phyloP scores from a whole-genome alignment of 2,797 vertebrate genomes.

The Eulemur mongoz region DNA sequence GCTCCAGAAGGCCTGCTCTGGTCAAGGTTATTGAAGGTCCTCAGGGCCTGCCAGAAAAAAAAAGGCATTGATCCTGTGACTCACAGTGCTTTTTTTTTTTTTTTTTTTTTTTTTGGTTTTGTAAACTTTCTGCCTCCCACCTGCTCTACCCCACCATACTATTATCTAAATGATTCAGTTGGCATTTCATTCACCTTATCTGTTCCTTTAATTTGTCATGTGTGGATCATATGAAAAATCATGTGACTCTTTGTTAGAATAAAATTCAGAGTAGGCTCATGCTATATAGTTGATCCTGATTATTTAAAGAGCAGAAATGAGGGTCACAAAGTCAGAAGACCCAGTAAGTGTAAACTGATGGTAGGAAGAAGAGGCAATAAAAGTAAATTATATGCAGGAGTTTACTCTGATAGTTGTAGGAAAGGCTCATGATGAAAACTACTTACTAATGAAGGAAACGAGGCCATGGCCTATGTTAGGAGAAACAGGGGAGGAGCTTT shows the following conservation, averaged over 20 bases:
- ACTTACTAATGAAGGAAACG: not conserved
- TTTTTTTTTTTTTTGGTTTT: slow-evolving; percentile 10
- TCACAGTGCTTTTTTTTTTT: not conserved
- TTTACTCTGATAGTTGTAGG: not conserved
- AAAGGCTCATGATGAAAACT: not conserved
- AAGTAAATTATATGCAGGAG: not conserved
- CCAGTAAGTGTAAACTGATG: not conserved
- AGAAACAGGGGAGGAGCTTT: slow-evolving; percentile 16
- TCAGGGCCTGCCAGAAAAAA: not conserved
- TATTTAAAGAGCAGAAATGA: slow-evolving; percentile 23
- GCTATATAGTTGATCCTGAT: not conserved
- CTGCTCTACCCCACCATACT: not conserved
- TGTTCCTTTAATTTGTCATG: slow-evolving; percentile 31
- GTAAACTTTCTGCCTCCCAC: not conserved
- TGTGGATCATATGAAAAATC: not conserved
- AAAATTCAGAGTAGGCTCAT: not conserved
- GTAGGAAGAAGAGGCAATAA: not conserved
- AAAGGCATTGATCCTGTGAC: not conserved
- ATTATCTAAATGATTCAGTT: not conserved
- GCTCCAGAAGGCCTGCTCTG: not conserved
- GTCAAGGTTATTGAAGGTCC: not conserved
- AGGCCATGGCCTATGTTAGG: not conserved
- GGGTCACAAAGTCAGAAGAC: not conserved
- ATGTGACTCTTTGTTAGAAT: not conserved
- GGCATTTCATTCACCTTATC: not conserved